Base-by-base conservation (phyloP, 2,797 vertebrate species). In the Malacoraja senta region DNA sequence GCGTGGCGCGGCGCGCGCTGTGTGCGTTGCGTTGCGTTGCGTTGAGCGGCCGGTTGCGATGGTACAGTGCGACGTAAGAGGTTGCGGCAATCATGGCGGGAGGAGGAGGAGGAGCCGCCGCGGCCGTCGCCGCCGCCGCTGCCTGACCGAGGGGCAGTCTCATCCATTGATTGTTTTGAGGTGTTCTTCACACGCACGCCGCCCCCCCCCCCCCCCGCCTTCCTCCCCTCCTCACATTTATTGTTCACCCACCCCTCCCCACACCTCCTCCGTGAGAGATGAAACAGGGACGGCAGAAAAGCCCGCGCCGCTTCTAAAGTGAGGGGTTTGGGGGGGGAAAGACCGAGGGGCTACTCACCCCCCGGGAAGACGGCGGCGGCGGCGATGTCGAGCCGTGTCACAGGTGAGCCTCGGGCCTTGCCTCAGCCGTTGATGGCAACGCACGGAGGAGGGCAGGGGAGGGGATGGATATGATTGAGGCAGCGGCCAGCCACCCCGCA, bases 31-130 rank as follows among this genome's bases (percentile, higher is more conserved):
- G 94, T 93, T 93, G 93, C 94, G 94, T 83, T 53, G 44, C 44
- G 44, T 53, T 53, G 44, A 6, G 44, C 95, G 93, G 38, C 93
- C 93, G 78, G 93, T 95, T 94, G 95, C 94, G 95, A 94, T 94
- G 95, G 93, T 38, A 94, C 95, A 94, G 93, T 93, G 93, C 94
- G 94, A 95, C 94, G 95, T 94, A 93, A 53, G 94, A 93, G 94
- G 95, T 94, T 94, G 93, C 94, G 96, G 96, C 96, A 95, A 96
- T 94, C 95, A 95, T 95, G 96, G 95, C 94, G 94, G 94, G 95
- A 88, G 94, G 94, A 93, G 95, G 95, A 94, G 95, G 94, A 95
- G 95, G 95, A 94, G 94, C 94, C 84, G 68, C 93, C 38, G 94
- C 93, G 93, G 72, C 93, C 63, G 93, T 93, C 93, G 88, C 93